Evolutionary conservation across 2,888 invertebrate genomes (phyloP).

Genomic region (Chrysotoxum bicinctum): DNA sequence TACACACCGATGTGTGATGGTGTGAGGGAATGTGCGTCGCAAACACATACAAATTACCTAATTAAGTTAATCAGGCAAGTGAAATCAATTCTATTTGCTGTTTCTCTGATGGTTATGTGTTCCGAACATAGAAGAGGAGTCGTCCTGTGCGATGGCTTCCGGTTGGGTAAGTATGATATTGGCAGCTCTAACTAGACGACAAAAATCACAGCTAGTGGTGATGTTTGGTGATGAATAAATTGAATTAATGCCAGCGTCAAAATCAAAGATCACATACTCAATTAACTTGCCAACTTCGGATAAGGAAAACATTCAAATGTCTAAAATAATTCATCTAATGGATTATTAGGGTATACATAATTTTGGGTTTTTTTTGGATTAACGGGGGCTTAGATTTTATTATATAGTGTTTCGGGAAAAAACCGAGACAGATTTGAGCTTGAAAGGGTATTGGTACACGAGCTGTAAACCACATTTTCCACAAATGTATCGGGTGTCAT

Average conservation of each 20-base stretch:
- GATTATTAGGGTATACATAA: neutral
- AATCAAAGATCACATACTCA: conserved; percentile 19
- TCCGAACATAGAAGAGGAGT: neutral
- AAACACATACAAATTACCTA: conserved; percentile 68
- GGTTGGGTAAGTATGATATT: neutral
- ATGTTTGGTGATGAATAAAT: conserved; percentile 29
- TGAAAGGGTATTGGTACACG: no score
- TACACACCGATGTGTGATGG: conserved; percentile 1
- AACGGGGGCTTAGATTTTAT: neutral
- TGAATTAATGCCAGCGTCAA: conserved; percentile 5
- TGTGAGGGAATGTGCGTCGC: conserved; percentile 5
- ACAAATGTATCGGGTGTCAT: no score
- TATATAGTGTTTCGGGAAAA: no score
- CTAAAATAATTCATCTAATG: neutral
- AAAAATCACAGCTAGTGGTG: neutral
- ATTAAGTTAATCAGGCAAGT: conserved; percentile 66
- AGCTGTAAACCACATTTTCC: no score
- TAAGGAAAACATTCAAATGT: neutral
- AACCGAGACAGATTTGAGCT: no score
- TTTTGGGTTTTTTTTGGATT: neutral
- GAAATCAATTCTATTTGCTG: conserved; percentile 68
- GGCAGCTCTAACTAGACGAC: neutral
- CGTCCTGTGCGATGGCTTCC: neutral
- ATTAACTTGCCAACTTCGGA: conserved; percentile 14
- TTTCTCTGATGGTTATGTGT: conserved; percentile 5